Conservation (phyloP, 2,113 vertebrate genomes). For the Stercorarius parasiticus region DNA sequence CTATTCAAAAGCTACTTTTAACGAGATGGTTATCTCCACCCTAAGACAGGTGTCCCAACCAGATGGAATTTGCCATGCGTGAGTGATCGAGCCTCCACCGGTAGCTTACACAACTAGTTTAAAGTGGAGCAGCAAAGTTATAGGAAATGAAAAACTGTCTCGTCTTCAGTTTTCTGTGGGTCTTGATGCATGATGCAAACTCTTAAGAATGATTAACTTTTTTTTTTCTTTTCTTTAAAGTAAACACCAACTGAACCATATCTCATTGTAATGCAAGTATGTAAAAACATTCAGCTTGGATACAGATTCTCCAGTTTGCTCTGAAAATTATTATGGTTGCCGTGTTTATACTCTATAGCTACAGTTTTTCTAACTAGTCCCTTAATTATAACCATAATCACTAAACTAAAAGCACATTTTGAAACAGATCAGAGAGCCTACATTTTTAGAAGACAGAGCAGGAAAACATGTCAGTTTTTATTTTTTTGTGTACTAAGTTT, state of each 20-base stretch:
- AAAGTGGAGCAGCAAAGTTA: background rate
- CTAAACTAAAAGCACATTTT: slow-evolving; percentile 28
- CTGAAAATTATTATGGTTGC: background rate
- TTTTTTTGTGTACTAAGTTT: background rate
- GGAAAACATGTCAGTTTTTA: background rate
- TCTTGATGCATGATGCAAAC: background rate
- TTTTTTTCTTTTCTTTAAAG: background rate
- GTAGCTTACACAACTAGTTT: background rate
- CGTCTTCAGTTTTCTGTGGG: background rate
- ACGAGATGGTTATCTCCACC: background rate
- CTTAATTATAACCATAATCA: slow-evolving; percentile 16
- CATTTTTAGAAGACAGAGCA: background rate
- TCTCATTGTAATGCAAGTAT: background rate
- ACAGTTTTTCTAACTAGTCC: background rate
- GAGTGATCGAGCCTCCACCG: background rate
- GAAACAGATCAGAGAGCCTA: background rate
- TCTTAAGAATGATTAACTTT: background rate
- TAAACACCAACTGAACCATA: background rate
- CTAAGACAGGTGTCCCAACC: background rate
- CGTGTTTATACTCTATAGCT: background rate
- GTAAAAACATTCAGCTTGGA: background rate
- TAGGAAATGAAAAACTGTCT: background rate
- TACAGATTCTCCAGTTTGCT: background rate
- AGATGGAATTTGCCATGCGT: background rate
- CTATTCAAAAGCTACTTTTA: background rate